phyloP scores from a whole-genome alignment of 1,140 invertebrate species.

The Centruroides sculpturatus region DNA sequence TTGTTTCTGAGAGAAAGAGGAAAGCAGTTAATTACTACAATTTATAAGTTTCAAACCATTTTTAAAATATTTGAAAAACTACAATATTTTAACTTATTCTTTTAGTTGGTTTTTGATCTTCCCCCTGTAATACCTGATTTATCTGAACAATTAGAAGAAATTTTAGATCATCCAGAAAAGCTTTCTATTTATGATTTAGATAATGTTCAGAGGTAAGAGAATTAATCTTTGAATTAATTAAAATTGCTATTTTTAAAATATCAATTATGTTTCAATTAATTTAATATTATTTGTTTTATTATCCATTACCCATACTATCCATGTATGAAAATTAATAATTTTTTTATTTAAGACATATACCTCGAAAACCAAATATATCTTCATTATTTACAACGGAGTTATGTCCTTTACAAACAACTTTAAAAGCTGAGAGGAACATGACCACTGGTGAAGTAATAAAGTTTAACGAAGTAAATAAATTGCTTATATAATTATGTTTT shows the following conservation, averaged over 20 bases:
- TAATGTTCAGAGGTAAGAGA: constrained; percentile 25
- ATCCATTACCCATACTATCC: no score
- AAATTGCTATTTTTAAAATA: not conserved
- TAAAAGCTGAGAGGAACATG: constrained; percentile 47
- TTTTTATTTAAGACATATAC: constrained; percentile 2
- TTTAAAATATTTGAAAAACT: no score
- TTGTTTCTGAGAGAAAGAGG: no score
- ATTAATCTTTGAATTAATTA: not conserved
- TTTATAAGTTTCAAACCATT: no score
- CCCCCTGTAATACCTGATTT: constrained; percentile 43
- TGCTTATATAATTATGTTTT: no score
- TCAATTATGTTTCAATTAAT: no score
- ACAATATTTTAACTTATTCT: no score
- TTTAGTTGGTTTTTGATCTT: constrained; percentile 32
- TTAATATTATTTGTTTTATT: no score
- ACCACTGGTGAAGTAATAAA: constrained; percentile 50
- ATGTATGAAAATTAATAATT: no score
- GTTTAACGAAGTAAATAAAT: constrained; percentile 42
- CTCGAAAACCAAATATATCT: constrained; percentile 1
- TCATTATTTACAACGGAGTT: constrained; percentile 18
- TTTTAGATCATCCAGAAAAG: constrained; percentile 41
- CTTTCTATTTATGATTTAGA: constrained; percentile 47
- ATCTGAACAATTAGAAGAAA: constrained; percentile 38
- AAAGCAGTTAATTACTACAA: no score
- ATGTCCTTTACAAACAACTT: constrained; percentile 25